These are phyloP conservation scores for Ischnus inquisitorius DNA, from an alignment of 2,888 invertebrate genomes.

Conservation along the genomic window DNA sequence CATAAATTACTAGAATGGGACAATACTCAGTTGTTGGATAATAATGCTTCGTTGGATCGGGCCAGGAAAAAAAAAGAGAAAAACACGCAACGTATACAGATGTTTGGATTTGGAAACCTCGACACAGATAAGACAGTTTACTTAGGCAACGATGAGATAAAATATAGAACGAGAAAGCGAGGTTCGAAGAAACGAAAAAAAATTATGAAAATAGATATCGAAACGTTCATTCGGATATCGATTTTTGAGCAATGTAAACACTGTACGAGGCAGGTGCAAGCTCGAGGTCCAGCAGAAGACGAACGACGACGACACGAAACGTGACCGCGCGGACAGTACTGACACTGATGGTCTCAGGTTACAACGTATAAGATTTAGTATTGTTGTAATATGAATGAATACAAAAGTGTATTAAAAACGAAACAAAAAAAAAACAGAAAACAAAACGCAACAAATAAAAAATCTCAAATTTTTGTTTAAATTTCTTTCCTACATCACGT, in stretches of 20 bases:
- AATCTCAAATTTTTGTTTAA: slow-evolving; percentile 39
- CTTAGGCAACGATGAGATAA: slow-evolving; percentile 49
- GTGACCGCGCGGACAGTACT: slow-evolving; percentile 65
- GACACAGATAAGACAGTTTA: slow-evolving; percentile 15
- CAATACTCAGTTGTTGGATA: slow-evolving; percentile 42
- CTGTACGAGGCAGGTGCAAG: slow-evolving; percentile 40
- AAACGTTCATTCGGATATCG: no score
- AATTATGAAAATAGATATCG: slow-evolving; percentile 19
- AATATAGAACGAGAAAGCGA: slow-evolving; percentile 33
- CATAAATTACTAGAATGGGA: not conserved
- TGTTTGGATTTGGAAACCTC: not conserved
- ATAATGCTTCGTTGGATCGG: slow-evolving; percentile 55
- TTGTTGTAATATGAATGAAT: slow-evolving; percentile 21
- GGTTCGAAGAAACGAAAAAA: slow-evolving; percentile 28
- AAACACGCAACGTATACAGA: not conserved
- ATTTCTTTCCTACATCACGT: slow-evolving; percentile 65
- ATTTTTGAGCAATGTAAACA: slow-evolving; percentile 17
- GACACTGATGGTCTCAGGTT: slow-evolving; percentile 52
- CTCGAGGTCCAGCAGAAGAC: slow-evolving; percentile 62
- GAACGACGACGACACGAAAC: slow-evolving; percentile 62
- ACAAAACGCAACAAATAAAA: slow-evolving; percentile 36
- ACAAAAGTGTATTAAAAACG: slow-evolving; percentile 23
- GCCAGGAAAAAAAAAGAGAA: slow-evolving; percentile 15
- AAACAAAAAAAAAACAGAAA: slow-evolving; percentile 47
- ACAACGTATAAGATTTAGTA: slow-evolving; percentile 42